Conservation (phyloP, 2,888 invertebrate genomes). For the Cancer borealis region DNA sequence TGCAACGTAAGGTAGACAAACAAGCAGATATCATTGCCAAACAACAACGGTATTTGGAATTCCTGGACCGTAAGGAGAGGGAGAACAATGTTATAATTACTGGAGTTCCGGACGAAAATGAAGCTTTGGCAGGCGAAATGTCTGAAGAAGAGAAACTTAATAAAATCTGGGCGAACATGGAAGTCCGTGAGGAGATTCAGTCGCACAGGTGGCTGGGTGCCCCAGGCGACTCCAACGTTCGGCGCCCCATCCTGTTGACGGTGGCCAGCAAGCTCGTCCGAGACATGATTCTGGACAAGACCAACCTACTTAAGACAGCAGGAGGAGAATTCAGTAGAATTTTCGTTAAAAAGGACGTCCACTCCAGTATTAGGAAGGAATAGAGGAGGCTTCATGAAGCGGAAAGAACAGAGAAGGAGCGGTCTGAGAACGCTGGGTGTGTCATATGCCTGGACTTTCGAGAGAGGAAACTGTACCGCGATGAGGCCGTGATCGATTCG, state of each 20-base stretch:
- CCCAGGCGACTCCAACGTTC: not conserved
- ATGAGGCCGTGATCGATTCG: not conserved
- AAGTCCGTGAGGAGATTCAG: not conserved
- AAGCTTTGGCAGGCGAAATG: not conserved
- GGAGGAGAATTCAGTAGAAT: not conserved
- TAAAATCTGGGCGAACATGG: not conserved
- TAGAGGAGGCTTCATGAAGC: constrained; percentile 37
- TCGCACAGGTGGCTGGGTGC: not conserved
- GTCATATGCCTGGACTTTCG: not conserved
- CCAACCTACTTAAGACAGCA: not conserved
- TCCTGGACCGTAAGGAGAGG: constrained; percentile 30
- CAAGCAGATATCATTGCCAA: no score
- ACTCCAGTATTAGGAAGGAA: constrained; percentile 18
- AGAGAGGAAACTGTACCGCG: no score
- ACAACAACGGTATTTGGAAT: constrained; percentile 41
- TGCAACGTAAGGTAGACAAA: constrained; percentile 9
- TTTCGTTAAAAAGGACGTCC: constrained; percentile 19
- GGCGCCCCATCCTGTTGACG: not conserved
- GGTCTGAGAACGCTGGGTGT: not conserved
- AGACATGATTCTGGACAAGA: not conserved
- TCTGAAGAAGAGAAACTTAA: not conserved
- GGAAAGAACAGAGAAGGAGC: constrained; percentile 5
- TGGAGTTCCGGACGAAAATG: constrained; percentile 38
- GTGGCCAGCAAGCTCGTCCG: not conserved
- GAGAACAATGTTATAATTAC: constrained; percentile 39